phyloP scores from a whole-genome alignment of 2,113 vertebrate genomes.

The Dipodomys ordii region DNA sequence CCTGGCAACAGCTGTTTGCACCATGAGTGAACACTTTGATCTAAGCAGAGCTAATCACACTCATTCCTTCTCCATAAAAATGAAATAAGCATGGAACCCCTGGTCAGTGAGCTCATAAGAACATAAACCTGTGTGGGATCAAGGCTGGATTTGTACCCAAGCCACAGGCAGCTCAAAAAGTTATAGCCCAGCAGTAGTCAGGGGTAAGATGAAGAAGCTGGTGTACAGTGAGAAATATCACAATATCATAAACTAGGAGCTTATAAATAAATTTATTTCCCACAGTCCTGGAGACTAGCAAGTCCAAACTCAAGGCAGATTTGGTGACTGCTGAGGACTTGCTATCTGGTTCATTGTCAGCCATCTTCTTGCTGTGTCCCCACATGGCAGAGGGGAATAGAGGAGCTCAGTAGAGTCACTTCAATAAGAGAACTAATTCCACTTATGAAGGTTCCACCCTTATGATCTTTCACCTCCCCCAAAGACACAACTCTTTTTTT shows the following conservation, averaged over 20 bases:
- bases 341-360: background rate
- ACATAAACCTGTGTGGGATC: background rate
- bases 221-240: background rate
- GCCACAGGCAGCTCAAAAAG: background rate
- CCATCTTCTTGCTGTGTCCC: background rate
- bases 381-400: background rate
- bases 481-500: background rate
- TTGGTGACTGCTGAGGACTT: background rate
- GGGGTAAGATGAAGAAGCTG: slow-evolving; percentile 7
- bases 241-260: background rate
- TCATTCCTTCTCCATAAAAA: slow-evolving; percentile 9
- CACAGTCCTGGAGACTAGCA: background rate
- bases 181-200: background rate
- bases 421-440: background rate
- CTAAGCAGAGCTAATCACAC: slow-evolving; percentile 34
- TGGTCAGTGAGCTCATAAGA: background rate
- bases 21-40: background rate
- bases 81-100: background rate
- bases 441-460: background rate
- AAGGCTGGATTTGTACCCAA: background rate
- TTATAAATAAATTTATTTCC: background rate
- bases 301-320: background rate
- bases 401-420: background rate
- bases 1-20: slow-evolving; percentile 31
- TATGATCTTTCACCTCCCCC: background rate